These are phyloP conservation scores for Habrosyne pyritoides DNA, from an alignment of 2,888 invertebrate species.

Conservation along the genomic window DNA sequence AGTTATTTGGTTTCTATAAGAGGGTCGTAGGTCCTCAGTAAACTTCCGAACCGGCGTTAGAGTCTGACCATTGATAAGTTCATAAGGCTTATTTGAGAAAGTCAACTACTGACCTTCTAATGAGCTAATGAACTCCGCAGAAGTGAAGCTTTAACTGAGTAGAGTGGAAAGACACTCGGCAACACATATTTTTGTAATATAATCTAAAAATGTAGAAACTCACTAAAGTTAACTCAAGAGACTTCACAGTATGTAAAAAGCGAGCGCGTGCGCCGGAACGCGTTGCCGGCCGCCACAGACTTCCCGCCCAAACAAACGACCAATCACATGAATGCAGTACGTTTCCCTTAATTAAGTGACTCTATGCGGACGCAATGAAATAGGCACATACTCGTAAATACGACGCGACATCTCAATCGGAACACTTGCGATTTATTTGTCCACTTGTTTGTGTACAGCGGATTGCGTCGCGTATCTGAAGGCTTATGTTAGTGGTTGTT, in stretches of 20 bases:
- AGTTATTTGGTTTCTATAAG: too few relatives aligned
- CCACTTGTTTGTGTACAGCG: background rate
- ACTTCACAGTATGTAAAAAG: conserved; percentile 23
- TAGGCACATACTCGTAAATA: background rate
- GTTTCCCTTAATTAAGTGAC: background rate
- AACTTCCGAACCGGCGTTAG: too few relatives aligned
- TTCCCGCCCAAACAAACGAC: background rate
- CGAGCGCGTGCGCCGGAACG: conserved; percentile 13
- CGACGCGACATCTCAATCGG: conserved; percentile 2
- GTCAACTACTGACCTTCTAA: too few relatives aligned
- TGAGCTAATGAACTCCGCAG: too few relatives aligned
- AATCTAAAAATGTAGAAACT: too few relatives aligned
- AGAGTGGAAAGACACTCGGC: too few relatives aligned
- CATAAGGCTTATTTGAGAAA: too few relatives aligned
- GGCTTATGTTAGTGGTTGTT: too few relatives aligned
- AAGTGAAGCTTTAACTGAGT: too few relatives aligned
- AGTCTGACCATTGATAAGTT: too few relatives aligned
- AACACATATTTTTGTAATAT: too few relatives aligned
- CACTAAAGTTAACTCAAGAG: background rate
- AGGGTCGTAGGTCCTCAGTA: too few relatives aligned
- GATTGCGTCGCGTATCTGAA: background rate
- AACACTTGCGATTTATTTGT: background rate
- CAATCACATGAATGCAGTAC: conserved; percentile 2
- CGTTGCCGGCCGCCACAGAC: background rate
- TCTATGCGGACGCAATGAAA: conserved; percentile 3